phyloP scores from a whole-genome alignment of 1,140 invertebrate genomes.

The Drosophila pachea region DNA sequence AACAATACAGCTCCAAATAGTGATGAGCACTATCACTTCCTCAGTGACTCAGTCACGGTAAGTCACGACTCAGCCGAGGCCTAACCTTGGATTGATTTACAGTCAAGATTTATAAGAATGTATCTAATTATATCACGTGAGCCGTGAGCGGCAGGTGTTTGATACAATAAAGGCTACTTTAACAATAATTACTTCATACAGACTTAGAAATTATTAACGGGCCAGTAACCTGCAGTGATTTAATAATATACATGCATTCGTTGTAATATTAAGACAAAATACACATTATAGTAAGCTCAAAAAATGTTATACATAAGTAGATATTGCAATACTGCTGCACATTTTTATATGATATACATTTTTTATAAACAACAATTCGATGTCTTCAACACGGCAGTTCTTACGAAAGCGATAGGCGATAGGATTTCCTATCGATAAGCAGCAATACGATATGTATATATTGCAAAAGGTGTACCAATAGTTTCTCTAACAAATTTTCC shows the following conservation, averaged over 20 bases:
- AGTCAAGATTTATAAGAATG: no score
- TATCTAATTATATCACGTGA: no score
- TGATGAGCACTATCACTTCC: constrained; percentile 14
- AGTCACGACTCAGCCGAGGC: background rate
- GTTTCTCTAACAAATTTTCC: constrained; percentile 14
- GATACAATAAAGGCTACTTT: no score
- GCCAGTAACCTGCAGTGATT: no score
- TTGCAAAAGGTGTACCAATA: background rate
- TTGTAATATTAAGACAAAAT: no score
- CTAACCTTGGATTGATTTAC: background rate
- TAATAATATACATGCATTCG: no score
- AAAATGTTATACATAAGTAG: background rate
- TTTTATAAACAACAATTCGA: background rate
- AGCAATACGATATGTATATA: constrained; percentile 12
- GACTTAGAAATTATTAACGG: no score
- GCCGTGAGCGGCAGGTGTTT: no score
- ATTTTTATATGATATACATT: background rate
- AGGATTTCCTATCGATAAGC: constrained; percentile 12
- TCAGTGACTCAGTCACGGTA: constrained; percentile 13
- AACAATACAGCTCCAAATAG: constrained; percentile 1
- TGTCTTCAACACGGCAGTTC: background rate
- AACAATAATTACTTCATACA: no score
- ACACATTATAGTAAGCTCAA: no score
- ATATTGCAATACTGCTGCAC: no score
- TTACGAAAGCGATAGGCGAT: constrained; percentile 1